A percentile compares a stretch with the other conserved stretches of the same genome.
Evolutionary conservation across 2,888 invertebrate species (phyloP).

Genomic region (Phyllotreta striolata): DNA sequence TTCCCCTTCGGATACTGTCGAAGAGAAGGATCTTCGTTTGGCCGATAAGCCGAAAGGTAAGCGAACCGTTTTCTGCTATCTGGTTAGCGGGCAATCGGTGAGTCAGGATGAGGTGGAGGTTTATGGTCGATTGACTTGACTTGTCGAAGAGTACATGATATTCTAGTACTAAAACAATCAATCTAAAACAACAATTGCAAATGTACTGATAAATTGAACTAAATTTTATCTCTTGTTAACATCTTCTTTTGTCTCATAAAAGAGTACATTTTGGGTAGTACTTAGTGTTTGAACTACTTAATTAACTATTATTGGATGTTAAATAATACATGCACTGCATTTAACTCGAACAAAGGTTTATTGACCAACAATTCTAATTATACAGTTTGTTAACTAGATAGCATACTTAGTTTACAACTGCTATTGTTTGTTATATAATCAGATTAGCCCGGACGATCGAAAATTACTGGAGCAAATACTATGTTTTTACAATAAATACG

Average conservation of each 20-base stretch:
- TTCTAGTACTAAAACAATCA: too few species aligned
- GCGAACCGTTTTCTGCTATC: neutral
- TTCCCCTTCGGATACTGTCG: constrained; percentile 38
- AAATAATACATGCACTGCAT: too few species aligned
- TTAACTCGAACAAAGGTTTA: neutral
- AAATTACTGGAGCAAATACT: too few species aligned
- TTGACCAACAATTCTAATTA: constrained; percentile 4
- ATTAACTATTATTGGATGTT: too few species aligned
- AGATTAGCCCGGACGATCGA: neutral
- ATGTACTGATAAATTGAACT: too few species aligned
- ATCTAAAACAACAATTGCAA: too few species aligned
- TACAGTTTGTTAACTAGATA: constrained; percentile 1
- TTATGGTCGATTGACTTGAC: too few species aligned
- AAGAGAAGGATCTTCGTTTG: constrained; percentile 16
- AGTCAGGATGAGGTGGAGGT: too few species aligned
- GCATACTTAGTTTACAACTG: neutral
- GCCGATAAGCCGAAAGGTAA: constrained; percentile 33
- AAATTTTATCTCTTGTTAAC: too few species aligned
- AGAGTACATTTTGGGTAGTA: neutral
- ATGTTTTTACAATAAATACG: too few species aligned
- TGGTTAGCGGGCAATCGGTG: too few species aligned
- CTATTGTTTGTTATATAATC: constrained; percentile 1
- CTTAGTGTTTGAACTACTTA: too few species aligned
- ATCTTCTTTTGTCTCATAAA: neutral
- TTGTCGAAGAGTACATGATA: neutral